These are phyloP conservation scores for Motacilla alba DNA, from an alignment of 2,113 vertebrate genomes.

Conservation along the genomic window DNA sequence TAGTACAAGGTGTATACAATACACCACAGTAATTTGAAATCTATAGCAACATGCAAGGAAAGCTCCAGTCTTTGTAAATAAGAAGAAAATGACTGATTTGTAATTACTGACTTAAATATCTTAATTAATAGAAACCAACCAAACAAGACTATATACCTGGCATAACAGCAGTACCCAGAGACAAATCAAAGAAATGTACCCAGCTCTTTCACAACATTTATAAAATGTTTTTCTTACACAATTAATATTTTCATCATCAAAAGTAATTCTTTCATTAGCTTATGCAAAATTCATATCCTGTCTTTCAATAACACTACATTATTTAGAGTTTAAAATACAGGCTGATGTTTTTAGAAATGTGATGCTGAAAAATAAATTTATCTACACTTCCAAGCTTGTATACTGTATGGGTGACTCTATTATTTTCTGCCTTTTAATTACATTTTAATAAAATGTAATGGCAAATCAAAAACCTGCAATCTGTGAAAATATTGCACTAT, in stretches of 20 bases:
- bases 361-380: neutral
- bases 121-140: neutral
- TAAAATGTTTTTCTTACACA: neutral
- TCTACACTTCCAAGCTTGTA: neutral
- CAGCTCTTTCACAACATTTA: neutral
- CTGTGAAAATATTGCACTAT: neutral
- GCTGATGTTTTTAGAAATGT: neutral
- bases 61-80: neutral
- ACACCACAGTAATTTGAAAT: neutral
- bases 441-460: neutral
- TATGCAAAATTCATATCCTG: neutral
- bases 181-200: constrained; percentile 1
- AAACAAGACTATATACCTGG: neutral
- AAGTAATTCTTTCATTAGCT: neutral
- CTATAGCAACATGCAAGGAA: neutral
- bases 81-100: neutral
- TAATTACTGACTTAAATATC: neutral
- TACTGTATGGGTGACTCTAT: neutral
- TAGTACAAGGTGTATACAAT: neutral
- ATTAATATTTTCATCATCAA: neutral
- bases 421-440: neutral
- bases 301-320: neutral
- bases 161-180: neutral
- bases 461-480: neutral
- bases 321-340: neutral